Percentiles rank a stretch among this genome's conserved stretches.
These are phyloP conservation scores for Thalassoma bifasciatum DNA, from an alignment of 2,113 vertebrate species.

Conservation along the genomic window DNA sequence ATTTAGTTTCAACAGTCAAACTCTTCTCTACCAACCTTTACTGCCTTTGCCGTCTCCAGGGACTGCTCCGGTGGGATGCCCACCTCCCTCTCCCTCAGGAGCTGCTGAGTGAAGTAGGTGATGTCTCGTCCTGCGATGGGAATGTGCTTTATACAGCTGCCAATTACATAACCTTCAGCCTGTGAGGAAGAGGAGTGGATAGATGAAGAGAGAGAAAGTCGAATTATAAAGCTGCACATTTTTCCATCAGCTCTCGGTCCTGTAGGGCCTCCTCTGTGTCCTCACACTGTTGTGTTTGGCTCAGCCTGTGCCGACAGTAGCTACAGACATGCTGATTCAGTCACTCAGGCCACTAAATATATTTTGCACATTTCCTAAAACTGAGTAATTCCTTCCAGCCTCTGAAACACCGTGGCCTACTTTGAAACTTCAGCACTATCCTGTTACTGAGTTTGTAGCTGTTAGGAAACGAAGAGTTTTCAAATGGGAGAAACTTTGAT, in stretches of 20 bases:
- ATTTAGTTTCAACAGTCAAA: no score
- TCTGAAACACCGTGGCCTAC: conserved; percentile 22
- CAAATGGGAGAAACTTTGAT: no score
- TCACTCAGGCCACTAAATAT: conserved; percentile 15
- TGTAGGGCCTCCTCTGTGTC: background rate
- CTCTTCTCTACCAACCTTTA: conserved; percentile 87
- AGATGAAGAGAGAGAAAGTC: background rate
- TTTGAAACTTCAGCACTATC: conserved; percentile 23
- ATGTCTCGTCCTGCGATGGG: conserved; percentile 98
- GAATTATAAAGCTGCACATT: background rate
- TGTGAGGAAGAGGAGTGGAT: conserved; percentile 53
- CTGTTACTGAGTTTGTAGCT: conserved; percentile 1
- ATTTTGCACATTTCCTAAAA: conserved; percentile 55
- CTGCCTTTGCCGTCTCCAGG: conserved; percentile 97
- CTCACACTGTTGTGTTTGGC: conserved; percentile 34
- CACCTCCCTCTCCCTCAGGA: conserved; percentile 96
- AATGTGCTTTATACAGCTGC: conserved; percentile 99
- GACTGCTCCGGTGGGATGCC: conserved; percentile 98
- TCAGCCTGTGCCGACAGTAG: conserved; percentile 12
- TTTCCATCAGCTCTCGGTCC: background rate
- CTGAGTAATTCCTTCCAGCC: conserved; percentile 40
- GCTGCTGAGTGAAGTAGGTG: conserved; percentile 98
- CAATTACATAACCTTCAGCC: conserved; percentile 99
- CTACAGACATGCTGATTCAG: conserved; percentile 47
- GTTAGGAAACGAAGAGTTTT: conserved; percentile 4